A percentile compares a stretch with the other conserved stretches of the same genome.
Conservation (phyloP, 2,888 invertebrate genomes). For the Bugulina stolonifera region DNA sequence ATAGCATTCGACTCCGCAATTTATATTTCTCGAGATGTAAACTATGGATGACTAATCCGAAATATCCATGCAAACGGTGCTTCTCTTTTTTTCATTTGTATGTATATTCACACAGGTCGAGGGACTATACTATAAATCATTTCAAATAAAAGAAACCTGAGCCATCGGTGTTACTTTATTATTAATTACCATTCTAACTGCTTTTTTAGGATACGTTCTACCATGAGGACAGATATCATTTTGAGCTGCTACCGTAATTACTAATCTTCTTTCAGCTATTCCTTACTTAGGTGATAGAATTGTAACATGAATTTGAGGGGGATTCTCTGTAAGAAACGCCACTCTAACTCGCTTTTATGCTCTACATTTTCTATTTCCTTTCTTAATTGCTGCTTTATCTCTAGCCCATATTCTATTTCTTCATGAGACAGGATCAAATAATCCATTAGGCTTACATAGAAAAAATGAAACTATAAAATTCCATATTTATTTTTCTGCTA, state of each 20-base stretch:
- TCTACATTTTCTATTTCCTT: constrained; percentile 68
- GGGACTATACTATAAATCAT: constrained; percentile 59
- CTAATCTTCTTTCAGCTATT: constrained; percentile 63
- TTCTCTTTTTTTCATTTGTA: constrained; percentile 67
- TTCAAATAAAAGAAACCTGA: constrained; percentile 61
- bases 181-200: constrained; percentile 65
- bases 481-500: constrained; percentile 63
- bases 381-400: constrained; percentile 61
- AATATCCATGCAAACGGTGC: constrained; percentile 67
- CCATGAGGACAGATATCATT: constrained; percentile 77
- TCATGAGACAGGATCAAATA: constrained; percentile 66
- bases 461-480: constrained; percentile 67
- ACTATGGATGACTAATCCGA: constrained; percentile 65
- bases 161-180: constrained; percentile 63
- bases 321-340: constrained; percentile 68
- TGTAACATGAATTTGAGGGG: constrained; percentile 70
- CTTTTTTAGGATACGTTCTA: constrained; percentile 72
- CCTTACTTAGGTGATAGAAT: constrained; percentile 63
- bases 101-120: constrained; percentile 66
- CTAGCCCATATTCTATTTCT: constrained; percentile 64
- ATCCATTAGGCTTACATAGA: constrained; percentile 63
- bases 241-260: constrained; percentile 62
- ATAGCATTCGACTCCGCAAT: constrained; percentile 64
- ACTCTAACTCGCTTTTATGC: constrained; percentile 72
- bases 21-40: constrained; percentile 67